Evolutionary conservation across 2,113 vertebrate species (phyloP).

Genomic region (Lutjanus erythropterus): DNA sequence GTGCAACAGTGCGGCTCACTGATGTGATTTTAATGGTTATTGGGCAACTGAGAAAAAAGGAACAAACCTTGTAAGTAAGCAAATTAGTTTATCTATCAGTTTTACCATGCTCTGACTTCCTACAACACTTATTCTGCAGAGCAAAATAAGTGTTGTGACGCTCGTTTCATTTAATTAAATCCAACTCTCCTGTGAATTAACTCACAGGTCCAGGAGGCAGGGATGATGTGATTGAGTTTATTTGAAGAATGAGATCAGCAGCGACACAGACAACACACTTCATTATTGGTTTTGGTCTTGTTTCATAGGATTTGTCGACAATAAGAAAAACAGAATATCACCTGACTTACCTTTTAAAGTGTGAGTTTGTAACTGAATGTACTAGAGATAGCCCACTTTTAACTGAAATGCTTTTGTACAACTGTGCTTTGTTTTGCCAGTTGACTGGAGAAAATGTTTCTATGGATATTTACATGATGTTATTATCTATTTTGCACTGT

Average conservation of each 20-base stretch:
- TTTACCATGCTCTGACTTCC: not conserved
- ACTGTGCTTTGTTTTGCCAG: slow-evolving; percentile 70
- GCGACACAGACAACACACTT: not conserved
- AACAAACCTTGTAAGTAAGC: not conserved
- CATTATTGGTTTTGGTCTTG: not conserved
- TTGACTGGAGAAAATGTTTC: slow-evolving; percentile 70
- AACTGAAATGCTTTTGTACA: slow-evolving; percentile 84
- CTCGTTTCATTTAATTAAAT: slow-evolving; percentile 4
- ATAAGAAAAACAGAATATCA: slow-evolving; percentile 5
- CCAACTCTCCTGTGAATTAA: slow-evolving; percentile 9
- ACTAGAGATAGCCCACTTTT: slow-evolving; percentile 74
- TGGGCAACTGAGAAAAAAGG: not conserved
- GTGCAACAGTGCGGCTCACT: not conserved
- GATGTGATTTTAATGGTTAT: not conserved
- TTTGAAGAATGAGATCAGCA: not conserved
- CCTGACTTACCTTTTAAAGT: slow-evolving; percentile 55
- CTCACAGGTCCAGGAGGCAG: not conserved
- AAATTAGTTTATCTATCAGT: not conserved
- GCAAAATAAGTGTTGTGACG: not conserved
- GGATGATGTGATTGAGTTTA: not conserved
- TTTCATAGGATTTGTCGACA: slow-evolving; percentile 27
- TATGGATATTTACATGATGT: slow-evolving; percentile 78
- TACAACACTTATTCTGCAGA: not conserved
- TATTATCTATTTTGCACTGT: slow-evolving; percentile 81
- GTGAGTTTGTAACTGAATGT: slow-evolving; percentile 86